Percentiles rank a stretch among this genome's conserved stretches.
Evolutionary conservation across 2,797 vertebrate genomes (phyloP).

Genomic region (Acanthiza pusilla): DNA sequence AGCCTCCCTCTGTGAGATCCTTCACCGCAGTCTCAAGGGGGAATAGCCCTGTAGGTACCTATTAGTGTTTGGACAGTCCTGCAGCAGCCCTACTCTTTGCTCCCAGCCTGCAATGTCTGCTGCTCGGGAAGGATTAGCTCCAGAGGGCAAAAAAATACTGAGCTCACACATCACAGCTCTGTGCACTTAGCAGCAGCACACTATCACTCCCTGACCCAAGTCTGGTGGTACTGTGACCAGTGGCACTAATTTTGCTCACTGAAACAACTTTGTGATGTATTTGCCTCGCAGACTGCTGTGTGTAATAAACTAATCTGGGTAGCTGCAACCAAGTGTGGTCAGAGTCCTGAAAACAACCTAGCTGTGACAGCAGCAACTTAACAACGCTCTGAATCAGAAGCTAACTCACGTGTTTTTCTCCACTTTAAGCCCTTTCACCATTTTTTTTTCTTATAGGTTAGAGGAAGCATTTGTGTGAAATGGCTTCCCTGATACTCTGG

Average conservation of each 20-base stretch:
- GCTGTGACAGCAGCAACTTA: background rate
- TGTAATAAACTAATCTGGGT: background rate
- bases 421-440: background rate
- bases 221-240: background rate
- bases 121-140: rapidly evolving
- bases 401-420: background rate
- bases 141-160: rapidly evolving
- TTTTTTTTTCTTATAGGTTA: background rate
- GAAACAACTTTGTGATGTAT: background rate
- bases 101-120: background rate
- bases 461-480: background rate
- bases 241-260: background rate
- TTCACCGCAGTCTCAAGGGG: background rate
- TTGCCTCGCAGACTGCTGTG: background rate
- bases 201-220: background rate
- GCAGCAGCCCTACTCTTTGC: background rate
- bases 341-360: background rate
- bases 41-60: background rate
- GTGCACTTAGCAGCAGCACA: rapidly evolving
- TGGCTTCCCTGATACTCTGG: background rate
- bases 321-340: background rate
- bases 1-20: background rate
- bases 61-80: background rate
- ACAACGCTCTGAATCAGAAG: background rate
- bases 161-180: background rate